Base-by-base conservation (phyloP, 1,140 invertebrate genomes). In the Semibalanus balanoides region DNA sequence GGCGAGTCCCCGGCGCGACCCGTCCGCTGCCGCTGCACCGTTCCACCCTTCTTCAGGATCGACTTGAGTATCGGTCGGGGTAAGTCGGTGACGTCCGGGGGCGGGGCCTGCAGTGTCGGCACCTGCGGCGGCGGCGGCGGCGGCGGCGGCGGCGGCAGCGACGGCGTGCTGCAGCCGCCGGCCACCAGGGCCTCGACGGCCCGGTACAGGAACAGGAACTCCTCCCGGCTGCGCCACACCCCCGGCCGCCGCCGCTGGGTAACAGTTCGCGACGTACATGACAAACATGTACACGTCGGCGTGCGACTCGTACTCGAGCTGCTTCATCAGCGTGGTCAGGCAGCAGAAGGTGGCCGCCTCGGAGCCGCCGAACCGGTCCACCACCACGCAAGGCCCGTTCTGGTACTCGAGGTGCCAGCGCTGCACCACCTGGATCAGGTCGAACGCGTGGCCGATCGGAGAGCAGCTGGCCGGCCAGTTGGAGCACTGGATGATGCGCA, bases 311-410 rank as follows among this genome's bases (percentile, higher is more conserved):
- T 82, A 78, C n/a, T 82, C 76, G 31, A 84, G 71, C 78, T 86
- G 85, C 76, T 85, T 82, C 69, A 80, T 79, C n/a, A 85, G 79
- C 0, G 82, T 81, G 78, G 80, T 82, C 30, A 85, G 78, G 25
- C 83, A 84, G 80, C 84, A 85, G 78, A 86, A 85, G 73, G 80
- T 82, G 30, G 83, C 83, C 3, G 84, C 84, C 74, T 80, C 79
- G 17, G 80, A 81, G 25, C 84, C 83, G 1, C 85, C 85, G 83
- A 82, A 96, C 93, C 90, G 92, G 84, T 97, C 95, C 77, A 97
- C 89, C 77, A 97, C 92, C 80, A 96, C 90, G 76, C 96, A 90
- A 71, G 94, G 94, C 71, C 94, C 94, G 84, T 93, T 92, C 82
- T 93, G 92, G 83, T 92, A 91, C 81, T 93, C 91, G 79, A 88